A percentile compares a stretch with the other conserved stretches of the same genome.
Conservation (phyloP, 2,888 invertebrate species). For the Alloplasta piceator region DNA sequence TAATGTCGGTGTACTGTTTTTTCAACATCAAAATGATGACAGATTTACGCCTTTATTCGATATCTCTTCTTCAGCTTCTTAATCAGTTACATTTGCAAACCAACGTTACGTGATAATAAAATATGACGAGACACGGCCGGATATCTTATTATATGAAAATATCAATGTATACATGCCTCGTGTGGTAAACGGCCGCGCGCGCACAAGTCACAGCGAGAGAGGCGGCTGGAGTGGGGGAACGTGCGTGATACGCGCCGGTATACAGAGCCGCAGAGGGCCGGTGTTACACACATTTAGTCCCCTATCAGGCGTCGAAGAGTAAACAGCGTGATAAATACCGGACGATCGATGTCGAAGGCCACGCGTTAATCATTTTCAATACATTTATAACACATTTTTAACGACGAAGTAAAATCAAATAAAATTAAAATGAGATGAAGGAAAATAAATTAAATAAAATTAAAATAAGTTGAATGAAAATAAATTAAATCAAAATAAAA, state of each 20-base stretch:
- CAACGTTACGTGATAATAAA: not conserved
- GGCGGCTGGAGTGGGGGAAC: not conserved
- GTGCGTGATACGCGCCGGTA: slow-evolving; percentile 37
- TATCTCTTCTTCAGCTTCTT: not conserved
- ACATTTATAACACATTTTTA: not conserved
- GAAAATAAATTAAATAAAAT: too few relatives aligned
- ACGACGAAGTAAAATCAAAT: too few relatives aligned
- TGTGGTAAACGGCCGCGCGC: too few relatives aligned
- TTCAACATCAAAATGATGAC: slow-evolving; percentile 7
- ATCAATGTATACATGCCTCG: slow-evolving; percentile 18
- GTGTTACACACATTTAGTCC: slow-evolving; percentile 59
- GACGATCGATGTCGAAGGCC: not conserved
- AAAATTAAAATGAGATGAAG: too few relatives aligned
- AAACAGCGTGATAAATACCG: slow-evolving; percentile 36
- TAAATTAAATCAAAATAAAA: not conserved
- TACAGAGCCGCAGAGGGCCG: slow-evolving; percentile 25
- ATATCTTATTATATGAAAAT: slow-evolving; percentile 24
- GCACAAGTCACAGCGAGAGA: too few relatives aligned
- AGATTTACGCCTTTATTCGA: slow-evolving; percentile 3
- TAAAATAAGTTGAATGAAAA: too few relatives aligned
- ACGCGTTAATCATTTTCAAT: slow-evolving; percentile 24
- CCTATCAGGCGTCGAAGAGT: slow-evolving; percentile 55
- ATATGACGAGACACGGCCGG: not conserved
- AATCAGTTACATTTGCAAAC: slow-evolving; percentile 1
- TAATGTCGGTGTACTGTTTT: slow-evolving; percentile 4